Evolutionary conservation across 2,797 vertebrate genomes (phyloP).

Genomic region (Enteromius argenteus): DNA sequence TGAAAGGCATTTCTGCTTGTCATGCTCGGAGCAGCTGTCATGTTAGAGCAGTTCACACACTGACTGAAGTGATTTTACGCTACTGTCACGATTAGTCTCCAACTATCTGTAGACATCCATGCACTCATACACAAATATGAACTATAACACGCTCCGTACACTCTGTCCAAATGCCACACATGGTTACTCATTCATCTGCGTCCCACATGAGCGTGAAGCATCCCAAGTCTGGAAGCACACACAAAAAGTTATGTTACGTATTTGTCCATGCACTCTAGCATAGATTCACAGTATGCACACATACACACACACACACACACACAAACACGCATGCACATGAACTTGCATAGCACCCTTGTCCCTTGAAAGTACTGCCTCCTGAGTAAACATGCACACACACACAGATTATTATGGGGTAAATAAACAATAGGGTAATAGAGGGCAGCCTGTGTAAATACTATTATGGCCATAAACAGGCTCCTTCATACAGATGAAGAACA

Average conservation of each 20-base stretch:
- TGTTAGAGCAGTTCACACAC: slow-evolving; percentile 22
- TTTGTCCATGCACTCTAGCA: neutral
- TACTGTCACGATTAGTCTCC: slow-evolving; percentile 22
- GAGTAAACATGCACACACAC: slow-evolving; percentile 24
- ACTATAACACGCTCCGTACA: slow-evolving; percentile 7
- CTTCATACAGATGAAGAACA: slow-evolving; percentile 5
- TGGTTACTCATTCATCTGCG: slow-evolving; percentile 40
- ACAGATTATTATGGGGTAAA: slow-evolving; percentile 27
- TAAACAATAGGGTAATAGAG: slow-evolving; percentile 36
- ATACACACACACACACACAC: neutral
- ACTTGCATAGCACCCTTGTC: slow-evolving; percentile 14
- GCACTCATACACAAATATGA: slow-evolving; percentile 13
- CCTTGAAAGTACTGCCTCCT: slow-evolving; percentile 28
- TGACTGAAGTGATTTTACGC: slow-evolving; percentile 36
- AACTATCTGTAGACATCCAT: slow-evolving; percentile 18
- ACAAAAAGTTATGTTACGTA: neutral
- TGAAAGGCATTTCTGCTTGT: slow-evolving; percentile 13
- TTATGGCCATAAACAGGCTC: slow-evolving; percentile 27
- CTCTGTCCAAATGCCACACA: slow-evolving; percentile 38
- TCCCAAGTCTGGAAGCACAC: neutral
- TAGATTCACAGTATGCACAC: slow-evolving; percentile 1
- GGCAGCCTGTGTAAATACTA: slow-evolving; percentile 38
- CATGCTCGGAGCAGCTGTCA: slow-evolving; percentile 24
- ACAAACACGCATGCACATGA: slow-evolving; percentile 20
- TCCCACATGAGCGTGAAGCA: neutral